These are phyloP conservation scores for Toxostoma redivivum DNA, from an alignment of 2,113 vertebrate species.

Conservation along the genomic window DNA sequence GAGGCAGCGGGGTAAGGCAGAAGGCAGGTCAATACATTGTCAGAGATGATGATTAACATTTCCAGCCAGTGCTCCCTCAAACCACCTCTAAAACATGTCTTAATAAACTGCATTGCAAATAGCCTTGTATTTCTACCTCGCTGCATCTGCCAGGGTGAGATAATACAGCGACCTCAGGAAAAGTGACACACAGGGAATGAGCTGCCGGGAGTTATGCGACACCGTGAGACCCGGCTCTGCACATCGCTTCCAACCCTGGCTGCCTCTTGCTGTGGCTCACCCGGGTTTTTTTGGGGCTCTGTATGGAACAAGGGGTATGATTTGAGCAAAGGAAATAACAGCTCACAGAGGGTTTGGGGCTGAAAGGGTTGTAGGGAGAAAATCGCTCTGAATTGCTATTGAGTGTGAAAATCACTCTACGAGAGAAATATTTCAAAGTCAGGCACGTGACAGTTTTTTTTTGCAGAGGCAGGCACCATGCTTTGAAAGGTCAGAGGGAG, in stretches of 20 bases:
- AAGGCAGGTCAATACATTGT: slow-evolving; percentile 15
- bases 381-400: neutral
- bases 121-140: slow-evolving; percentile 51
- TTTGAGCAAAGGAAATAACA: neutral
- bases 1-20: neutral
- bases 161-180: slow-evolving; percentile 46
- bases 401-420: neutral
- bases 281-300: neutral
- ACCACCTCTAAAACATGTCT: slow-evolving; percentile 45
- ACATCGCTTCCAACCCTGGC: neutral
- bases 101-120: slow-evolving; percentile 62
- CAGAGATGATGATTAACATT: slow-evolving; percentile 48
- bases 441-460: neutral
- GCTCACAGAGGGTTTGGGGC: rapidly evolving
- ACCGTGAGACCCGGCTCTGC: neutral
- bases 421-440: neutral
- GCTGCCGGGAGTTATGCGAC: neutral
- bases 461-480: neutral
- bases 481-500: neutral
- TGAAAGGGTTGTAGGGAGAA: neutral
- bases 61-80: slow-evolving; percentile 41
- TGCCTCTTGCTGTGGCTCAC: neutral
- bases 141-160: slow-evolving; percentile 58
- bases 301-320: rapidly evolving
- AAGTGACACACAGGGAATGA: slow-evolving; percentile 46